Conservation (phyloP, 1,140 invertebrate genomes). For the Lordiphosa stackelbergi region DNA sequence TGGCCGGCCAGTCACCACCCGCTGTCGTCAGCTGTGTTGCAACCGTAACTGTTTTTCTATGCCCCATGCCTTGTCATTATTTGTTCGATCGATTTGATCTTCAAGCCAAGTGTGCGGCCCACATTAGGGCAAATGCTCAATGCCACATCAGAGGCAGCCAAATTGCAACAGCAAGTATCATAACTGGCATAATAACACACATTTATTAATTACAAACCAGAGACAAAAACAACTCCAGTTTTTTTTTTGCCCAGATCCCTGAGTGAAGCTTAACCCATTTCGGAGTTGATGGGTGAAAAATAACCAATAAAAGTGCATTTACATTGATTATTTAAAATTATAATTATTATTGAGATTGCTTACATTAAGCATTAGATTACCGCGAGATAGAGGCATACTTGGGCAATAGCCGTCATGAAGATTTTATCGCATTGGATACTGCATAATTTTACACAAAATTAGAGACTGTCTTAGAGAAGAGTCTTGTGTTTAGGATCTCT, state of each 20-base stretch:
- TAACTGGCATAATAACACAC: conserved; percentile 58
- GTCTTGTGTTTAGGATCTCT: no score
- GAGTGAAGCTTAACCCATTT: conserved; percentile 39
- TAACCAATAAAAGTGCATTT: not conserved
- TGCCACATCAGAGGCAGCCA: conserved; percentile 47
- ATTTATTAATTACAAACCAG: conserved; percentile 69
- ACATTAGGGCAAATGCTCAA: conserved; percentile 64
- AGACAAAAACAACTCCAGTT: conserved; percentile 25
- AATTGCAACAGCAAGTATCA: conserved; percentile 20
- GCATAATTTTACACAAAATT: no score
- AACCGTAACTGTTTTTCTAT: conserved; percentile 20
- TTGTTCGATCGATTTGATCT: conserved; percentile 43
- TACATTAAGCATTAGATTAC: no score
- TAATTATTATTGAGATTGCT: no score
- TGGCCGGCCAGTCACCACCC: conserved; percentile 30
- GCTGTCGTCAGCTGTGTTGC: conserved; percentile 43
- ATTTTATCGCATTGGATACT: no score
- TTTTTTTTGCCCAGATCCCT: conserved; percentile 20
- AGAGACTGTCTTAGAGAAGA: no score
- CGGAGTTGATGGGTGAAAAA: conserved; percentile 16
- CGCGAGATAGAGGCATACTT: no score
- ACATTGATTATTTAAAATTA: no score
- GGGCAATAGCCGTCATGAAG: no score
- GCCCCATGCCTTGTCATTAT: conserved; percentile 25
- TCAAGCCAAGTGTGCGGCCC: conserved; percentile 34